Evolutionary conservation across 1,140 invertebrate species (phyloP), one percentile per base, ranked within the genome.

Genomic region (Belonocnema kinseyi): DNA sequence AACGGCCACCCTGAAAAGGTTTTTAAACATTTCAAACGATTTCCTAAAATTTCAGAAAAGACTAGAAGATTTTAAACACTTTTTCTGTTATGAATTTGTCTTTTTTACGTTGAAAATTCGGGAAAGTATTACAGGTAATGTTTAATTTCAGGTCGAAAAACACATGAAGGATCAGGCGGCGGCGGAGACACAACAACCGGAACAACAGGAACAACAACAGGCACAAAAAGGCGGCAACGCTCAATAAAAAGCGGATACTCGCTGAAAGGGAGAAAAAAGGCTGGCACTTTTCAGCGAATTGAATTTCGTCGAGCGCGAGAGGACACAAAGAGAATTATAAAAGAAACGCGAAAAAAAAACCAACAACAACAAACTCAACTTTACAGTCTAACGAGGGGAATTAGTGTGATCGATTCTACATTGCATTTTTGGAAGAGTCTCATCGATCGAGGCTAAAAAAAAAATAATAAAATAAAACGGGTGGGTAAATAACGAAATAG

Each of bases 91-190:
- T n/a, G n/a, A n/a, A n/a, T n/a, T n/a, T n/a, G n/a, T n/a, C n/a
- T n/a, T n/a, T n/a, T n/a, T n/a, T n/a, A n/a, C n/a, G n/a, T n/a
- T n/a, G n/a, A n/a, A n/a, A n/a, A n/a, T n/a, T n/a, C n/a, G n/a
- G n/a, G n/a, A n/a, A n/a, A n/a, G n/a, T n/a, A n/a, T n/a, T n/a
- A n/a, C n/a, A n/a, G n/a, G 50, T n/a, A 33, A 13, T 80, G 76
- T 54, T 73, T 16, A 54, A 61, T 82, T 78, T 46, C 70, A 94
- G 93, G 93, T 94, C 52, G 93, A 94, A 82, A 94, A 94, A 89
- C 92, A 93, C 79, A 90, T 93, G 83, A 93, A 93, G 87, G 93
- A 94, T 82, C 87, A 89, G 76, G 90, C 91, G 77, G 85, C 89
- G 80, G 78, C 81, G 16, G 80, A 81, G 73, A 85, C 86, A 71